These are phyloP conservation scores for Phrynocephalus forsythii DNA, from an alignment of 2,797 vertebrate genomes.

Conservation along the genomic window DNA sequence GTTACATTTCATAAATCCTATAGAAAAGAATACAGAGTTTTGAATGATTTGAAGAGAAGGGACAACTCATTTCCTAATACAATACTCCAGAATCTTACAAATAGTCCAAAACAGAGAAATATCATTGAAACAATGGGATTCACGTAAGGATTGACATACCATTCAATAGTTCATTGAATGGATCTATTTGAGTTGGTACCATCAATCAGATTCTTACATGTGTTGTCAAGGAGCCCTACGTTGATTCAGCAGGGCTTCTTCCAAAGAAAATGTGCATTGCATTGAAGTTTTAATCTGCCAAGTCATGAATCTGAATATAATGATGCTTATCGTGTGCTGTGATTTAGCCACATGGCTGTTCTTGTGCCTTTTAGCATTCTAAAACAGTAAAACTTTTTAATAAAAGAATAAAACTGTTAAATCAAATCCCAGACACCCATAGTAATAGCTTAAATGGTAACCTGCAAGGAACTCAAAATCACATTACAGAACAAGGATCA, in stretches of 20 bases:
- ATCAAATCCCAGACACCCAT: conserved; percentile 16
- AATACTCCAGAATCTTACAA: no score
- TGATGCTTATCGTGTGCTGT: not conserved
- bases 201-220: not conserved
- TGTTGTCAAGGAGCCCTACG: not conserved
- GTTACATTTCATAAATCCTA: not conserved
- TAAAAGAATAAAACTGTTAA: conserved; percentile 20
- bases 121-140: no score
- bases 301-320: not conserved
- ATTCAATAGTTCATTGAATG: no score
- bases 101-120: no score
- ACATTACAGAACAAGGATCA: conserved; percentile 32
- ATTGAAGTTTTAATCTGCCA: conserved; percentile 7
- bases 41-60: not conserved
- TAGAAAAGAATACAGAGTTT: not conserved
- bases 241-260: not conserved
- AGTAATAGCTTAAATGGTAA: conserved; percentile 26
- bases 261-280: not conserved
- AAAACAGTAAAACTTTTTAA: conserved; percentile 18
- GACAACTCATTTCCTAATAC: no score
- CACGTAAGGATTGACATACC: no score
- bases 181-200: no score
- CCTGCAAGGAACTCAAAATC: conserved; percentile 37
- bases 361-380: conserved; percentile 5
- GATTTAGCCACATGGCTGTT: not conserved